Evolutionary conservation across 2,113 vertebrate genomes (phyloP).

Genomic region (Ictalurus punctatus): DNA sequence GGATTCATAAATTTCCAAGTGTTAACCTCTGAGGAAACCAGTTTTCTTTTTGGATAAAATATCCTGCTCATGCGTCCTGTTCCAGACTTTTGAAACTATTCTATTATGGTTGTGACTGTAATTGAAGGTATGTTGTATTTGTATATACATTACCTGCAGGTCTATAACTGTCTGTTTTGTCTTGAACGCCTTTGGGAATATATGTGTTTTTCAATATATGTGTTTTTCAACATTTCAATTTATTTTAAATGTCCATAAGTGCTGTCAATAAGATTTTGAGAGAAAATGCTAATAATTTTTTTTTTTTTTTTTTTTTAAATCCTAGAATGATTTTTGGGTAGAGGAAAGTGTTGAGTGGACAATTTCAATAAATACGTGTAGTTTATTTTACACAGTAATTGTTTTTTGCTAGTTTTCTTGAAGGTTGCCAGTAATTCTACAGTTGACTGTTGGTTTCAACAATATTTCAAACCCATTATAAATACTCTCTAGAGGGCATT

Average conservation of each 20-base stretch:
- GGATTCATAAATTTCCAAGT: background rate
- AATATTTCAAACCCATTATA: background rate
- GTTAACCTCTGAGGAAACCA: background rate
- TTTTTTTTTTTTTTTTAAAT: too few relatives aligned
- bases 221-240: too few relatives aligned
- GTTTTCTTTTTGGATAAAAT: background rate
- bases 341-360: background rate
- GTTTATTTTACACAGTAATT: background rate
- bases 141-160: background rate
- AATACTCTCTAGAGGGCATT: background rate
- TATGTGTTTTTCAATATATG: too few relatives aligned
- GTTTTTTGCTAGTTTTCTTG: background rate
- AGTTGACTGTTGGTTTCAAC: background rate
- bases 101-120: background rate
- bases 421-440: background rate
- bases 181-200: background rate
- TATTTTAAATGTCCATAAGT: background rate
- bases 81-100: background rate
- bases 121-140: background rate
- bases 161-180: background rate
- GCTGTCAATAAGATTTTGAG: background rate
- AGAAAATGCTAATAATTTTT: background rate
- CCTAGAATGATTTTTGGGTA: background rate
- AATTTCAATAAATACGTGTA: background rate
- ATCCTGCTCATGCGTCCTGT: background rate